Evolutionary conservation across 2,888 invertebrate species (phyloP), one percentile per base, ranked within the genome.

Genomic region (Oscheius sp.): DNA sequence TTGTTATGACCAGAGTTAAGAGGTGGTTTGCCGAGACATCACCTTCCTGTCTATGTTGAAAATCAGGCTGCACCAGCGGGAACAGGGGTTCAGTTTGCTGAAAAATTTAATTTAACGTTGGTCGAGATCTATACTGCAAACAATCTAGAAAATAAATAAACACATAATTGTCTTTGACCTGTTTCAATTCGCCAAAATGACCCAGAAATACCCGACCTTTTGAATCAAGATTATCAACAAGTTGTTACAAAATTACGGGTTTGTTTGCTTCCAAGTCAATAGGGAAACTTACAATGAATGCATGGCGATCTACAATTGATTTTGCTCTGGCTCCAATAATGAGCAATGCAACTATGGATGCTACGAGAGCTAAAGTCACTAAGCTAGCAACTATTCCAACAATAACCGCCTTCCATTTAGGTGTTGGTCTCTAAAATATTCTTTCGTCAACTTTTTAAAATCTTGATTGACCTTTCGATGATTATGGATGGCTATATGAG

Each of bases 1-100:
- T 82, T 5, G 83, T 82, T 1, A 82, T 75, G n/a, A 83, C 45
- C 17, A 81, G 69, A 33, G 82, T 83, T 31, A 82, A 61, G n/a
- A 83, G 71, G 57, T 79, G 76, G 63, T 79, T 83, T 6, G 82
- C 72, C 3, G 76, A 73, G 12, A 83, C 75, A n/a, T 83, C 78
- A 12, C 45, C 45, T 42, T 48, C 42, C 2, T 63, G 42, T n/a
- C 61, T 42, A 42, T 27, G 42, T 12, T 53, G 31, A 15, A 58
- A 61, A 27, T 68, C 58, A 5, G 68, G 61, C 15, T 31, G 58
- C 12, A 66, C 45, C 1, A 66, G 27, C 1, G 66, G 66, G 33
- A 66, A 66, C 5, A 66, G 15, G 20, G 66, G 66, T 15, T 61
- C 61, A 3, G 61, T 4, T 42, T 61, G 61, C 61, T 61, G 45